Conservation (phyloP, 2,888 invertebrate genomes). For the Cheilosia vulpina region DNA sequence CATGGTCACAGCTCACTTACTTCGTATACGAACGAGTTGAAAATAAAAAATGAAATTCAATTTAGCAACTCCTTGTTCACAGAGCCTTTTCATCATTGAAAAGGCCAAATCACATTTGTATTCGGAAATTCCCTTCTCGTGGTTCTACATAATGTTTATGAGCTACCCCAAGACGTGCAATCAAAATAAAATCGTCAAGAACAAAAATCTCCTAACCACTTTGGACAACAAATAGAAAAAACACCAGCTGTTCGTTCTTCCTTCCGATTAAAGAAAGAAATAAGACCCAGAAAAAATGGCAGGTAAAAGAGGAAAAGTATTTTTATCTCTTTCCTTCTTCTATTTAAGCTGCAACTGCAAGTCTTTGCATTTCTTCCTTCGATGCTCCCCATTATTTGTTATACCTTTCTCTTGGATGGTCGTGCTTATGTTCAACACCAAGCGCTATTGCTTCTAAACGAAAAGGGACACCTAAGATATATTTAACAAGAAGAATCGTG, state of each 20-base stretch:
- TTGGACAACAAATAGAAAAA: neutral
- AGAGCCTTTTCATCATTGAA: neutral
- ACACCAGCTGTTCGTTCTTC: too few species aligned
- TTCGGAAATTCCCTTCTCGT: neutral
- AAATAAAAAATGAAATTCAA: too few species aligned
- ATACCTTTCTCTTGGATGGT: neutral
- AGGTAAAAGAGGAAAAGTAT: neutral
- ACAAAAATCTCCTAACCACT: constrained; percentile 32
- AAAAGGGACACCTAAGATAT: constrained; percentile 38
- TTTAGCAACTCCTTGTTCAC: too few species aligned
- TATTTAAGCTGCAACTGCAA: constrained; percentile 18
- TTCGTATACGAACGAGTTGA: too few species aligned
- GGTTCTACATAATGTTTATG: neutral
- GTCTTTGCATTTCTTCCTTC: neutral
- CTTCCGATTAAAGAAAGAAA: constrained; percentile 2
- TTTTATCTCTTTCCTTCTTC: constrained; percentile 14
- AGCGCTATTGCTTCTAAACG: constrained; percentile 21
- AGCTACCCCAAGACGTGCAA: neutral
- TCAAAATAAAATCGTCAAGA: constrained; percentile 14
- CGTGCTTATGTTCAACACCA: constrained; percentile 38
- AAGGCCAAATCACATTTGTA: neutral
- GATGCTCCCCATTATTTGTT: constrained; percentile 11
- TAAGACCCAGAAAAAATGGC: neutral
- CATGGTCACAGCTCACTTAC: too few species aligned
- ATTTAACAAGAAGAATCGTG: constrained; percentile 34